Evolutionary conservation across 2,888 invertebrate species (phyloP).

Genomic region (Philonicus albiceps): DNA sequence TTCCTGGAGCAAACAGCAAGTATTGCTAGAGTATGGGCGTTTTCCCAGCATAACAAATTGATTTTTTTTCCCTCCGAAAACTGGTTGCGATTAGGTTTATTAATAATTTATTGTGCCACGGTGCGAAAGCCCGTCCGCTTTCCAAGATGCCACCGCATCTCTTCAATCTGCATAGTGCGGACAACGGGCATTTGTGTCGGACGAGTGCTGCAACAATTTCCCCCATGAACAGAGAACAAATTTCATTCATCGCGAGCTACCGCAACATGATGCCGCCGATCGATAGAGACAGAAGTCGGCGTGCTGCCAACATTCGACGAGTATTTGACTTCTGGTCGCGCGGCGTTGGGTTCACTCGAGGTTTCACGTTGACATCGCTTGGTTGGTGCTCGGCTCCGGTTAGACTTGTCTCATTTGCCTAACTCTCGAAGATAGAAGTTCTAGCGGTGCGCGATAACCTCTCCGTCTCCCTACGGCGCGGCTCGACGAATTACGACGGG

Average conservation of each 20-base stretch:
- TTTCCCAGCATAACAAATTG: constrained; percentile 1
- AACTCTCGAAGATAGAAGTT: neutral
- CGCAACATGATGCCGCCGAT: constrained; percentile 6
- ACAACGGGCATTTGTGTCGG: neutral
- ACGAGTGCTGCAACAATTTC: neutral
- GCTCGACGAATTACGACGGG: neutral
- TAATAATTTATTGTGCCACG: neutral
- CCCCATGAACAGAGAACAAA: neutral
- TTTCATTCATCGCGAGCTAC: neutral
- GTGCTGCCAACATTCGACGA: neutral
- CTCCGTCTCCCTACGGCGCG: neutral
- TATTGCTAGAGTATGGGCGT: neutral
- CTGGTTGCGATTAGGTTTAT: neutral
- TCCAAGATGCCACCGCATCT: neutral
- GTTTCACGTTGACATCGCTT: neutral
- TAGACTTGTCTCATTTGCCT: neutral
- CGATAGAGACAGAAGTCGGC: neutral
- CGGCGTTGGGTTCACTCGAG: neutral
- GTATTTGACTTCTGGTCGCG: neutral
- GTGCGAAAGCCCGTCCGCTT: neutral
- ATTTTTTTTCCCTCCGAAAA: neutral
- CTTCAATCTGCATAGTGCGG: neutral
- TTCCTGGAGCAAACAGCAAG: neutral
- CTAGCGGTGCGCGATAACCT: neutral
- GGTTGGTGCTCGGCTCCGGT: neutral